Base-by-base conservation (phyloP, 2,797 vertebrate species). In the Sebastes matsubarae region DNA sequence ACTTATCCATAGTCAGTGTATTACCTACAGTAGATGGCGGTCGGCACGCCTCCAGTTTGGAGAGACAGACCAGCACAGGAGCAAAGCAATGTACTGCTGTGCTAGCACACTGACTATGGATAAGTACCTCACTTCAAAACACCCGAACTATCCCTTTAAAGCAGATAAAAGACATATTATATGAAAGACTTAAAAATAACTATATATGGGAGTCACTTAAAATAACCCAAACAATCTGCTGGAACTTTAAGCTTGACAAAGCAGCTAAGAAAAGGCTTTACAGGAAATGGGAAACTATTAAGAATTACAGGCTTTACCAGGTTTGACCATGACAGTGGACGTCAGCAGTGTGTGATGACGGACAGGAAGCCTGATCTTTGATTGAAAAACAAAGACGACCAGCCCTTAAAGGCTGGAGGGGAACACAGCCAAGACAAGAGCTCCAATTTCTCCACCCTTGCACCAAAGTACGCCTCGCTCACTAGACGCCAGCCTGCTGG, bases 161-260 rank as follows among this genome's bases (percentile, higher is more conserved):
- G 78, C 75, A 89, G 77, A 89, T 81, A 82, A 75, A 46, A 64
- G 34, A 86, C 55, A 38, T 29, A 63, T 82, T 67, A 81, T 67
- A 77, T 61, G 42, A 76, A 64, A 68, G 42, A 74, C 86, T 86
- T 82, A 61, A 87, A 14, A 76, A 81, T 74, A 75, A 76, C 85
- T 88, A 84, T 76, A 86, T 64, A 67, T 18, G 82, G 50, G 79
- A n/a, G 77, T 12, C 58, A 25, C 79, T 87, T 79, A 85, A 85
- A 91, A 85, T 82, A 89, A 80, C 84, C 72, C 54, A 67, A 71
- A 84, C 75, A 68, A 84, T 84, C 66, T 46, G 60, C 64, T 16
- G 65, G 3, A 89, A 87, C 70, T 87, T 85, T 80, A 91, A 91
- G 85, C 86, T 80, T 30, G 77, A 87, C 80, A 84, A 89, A 93